phyloP scores from a whole-genome alignment of 2,113 vertebrate genomes.

The Thalassarche chlororhynchos region DNA sequence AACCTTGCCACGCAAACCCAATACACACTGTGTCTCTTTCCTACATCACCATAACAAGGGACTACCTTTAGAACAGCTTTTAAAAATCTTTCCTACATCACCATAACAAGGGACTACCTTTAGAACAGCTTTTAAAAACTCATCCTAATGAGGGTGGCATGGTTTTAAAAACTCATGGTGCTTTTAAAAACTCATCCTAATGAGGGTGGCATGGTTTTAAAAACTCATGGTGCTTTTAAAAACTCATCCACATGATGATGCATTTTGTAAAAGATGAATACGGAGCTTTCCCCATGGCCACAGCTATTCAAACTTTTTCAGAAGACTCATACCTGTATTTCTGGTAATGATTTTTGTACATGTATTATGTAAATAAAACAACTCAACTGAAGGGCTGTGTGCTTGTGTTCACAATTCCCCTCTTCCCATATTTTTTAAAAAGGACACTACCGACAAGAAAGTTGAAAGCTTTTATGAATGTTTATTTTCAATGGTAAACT shows the following conservation, averaged over 20 bases:
- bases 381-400: not conserved
- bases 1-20: too few species aligned
- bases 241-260: not conserved
- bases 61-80: too few species aligned
- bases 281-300: not conserved
- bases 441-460: not conserved
- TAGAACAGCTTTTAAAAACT: too few species aligned
- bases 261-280: not conserved
- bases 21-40: not conserved
- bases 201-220: too few species aligned
- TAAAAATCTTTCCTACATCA: too few species aligned
- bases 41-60: not conserved
- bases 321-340: not conserved
- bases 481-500: not conserved
- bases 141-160: too few species aligned
- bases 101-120: too few species aligned
- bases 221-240: not conserved
- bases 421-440: not conserved
- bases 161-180: too few species aligned
- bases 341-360: not conserved
- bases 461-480: not conserved
- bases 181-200: too few species aligned
- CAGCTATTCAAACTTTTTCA: not conserved
- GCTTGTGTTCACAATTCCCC: not conserved
- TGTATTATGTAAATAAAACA: not conserved